These are phyloP conservation scores for Cryptus armator DNA, from an alignment of 2,888 invertebrate species.

Conservation along the genomic window DNA sequence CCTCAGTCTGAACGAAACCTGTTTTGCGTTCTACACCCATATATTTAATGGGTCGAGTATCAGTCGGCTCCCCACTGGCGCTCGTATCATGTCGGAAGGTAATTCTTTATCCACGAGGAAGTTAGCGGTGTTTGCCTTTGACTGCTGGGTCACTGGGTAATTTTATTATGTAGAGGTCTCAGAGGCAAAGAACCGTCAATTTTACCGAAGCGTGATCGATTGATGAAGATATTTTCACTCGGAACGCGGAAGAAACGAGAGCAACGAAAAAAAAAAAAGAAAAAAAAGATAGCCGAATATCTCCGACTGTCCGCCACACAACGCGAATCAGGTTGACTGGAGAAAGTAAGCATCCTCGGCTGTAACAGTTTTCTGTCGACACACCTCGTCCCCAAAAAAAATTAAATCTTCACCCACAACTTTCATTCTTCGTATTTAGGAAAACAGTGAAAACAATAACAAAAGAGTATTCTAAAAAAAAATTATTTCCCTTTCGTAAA, in stretches of 20 bases:
- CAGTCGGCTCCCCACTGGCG: constrained; percentile 8
- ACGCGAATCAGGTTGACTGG: constrained; percentile 55
- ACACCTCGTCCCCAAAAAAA: background rate
- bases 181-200: background rate
- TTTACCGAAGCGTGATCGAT: constrained; percentile 15
- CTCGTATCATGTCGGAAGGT: constrained; percentile 31
- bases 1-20: constrained; percentile 72
- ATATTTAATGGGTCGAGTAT: constrained; percentile 70
- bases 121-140: constrained; percentile 12
- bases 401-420: background rate
- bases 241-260: background rate
- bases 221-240: constrained; percentile 2
- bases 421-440: background rate
- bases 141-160: constrained; percentile 70
- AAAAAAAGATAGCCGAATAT: background rate
- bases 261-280: background rate
- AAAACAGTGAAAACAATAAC: background rate
- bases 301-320: background rate
- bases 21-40: constrained; percentile 72
- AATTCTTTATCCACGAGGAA: constrained; percentile 34
- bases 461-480: background rate
- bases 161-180: constrained; percentile 38
- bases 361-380: constrained; percentile 23
- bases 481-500: background rate
- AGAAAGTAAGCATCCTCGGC: constrained; percentile 59